These are phyloP conservation scores for Engraulis encrasicolus DNA, from an alignment of 2,113 vertebrate species.

Conservation along the genomic window DNA sequence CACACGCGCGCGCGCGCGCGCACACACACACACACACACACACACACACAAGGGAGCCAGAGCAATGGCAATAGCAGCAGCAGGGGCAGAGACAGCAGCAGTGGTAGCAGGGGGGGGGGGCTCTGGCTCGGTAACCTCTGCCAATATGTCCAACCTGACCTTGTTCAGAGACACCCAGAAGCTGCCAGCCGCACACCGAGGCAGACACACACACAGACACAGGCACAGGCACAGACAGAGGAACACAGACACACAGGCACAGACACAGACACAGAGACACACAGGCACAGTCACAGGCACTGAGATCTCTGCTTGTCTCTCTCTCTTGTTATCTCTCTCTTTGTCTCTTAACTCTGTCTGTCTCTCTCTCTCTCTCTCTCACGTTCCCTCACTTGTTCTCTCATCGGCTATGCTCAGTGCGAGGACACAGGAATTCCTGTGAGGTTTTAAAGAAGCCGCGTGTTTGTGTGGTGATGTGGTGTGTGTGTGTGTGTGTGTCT, in stretches of 20 bases:
- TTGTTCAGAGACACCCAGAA: conserved; percentile 19
- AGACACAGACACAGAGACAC: conserved; percentile 32
- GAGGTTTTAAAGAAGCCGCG: not conserved
- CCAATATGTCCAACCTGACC: conserved; percentile 39
- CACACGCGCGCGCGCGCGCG: too few species aligned
- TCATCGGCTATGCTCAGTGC: not conserved
- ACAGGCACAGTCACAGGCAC: conserved; percentile 19
- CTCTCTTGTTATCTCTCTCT: too few species aligned
- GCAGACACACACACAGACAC: not conserved
- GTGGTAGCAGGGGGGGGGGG: conserved; percentile 16
- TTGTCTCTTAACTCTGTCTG: too few species aligned
- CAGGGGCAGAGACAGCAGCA: not conserved
- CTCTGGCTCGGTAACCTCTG: conserved; percentile 15
- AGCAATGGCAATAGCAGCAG: not conserved
- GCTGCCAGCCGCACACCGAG: too few species aligned
- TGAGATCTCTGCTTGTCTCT: not conserved
- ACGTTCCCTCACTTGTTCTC: too few species aligned
- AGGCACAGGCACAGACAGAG: not conserved
- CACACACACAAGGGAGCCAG: not conserved
- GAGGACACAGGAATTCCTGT: conserved; percentile 9
- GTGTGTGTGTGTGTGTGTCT: too few species aligned
- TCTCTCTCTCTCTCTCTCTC: not conserved
- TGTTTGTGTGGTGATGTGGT: too few species aligned
- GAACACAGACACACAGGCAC: conserved; percentile 2
- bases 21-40: too few species aligned